Base-by-base conservation (phyloP, 2,113 vertebrate species). In the Bucco capensis region DNA sequence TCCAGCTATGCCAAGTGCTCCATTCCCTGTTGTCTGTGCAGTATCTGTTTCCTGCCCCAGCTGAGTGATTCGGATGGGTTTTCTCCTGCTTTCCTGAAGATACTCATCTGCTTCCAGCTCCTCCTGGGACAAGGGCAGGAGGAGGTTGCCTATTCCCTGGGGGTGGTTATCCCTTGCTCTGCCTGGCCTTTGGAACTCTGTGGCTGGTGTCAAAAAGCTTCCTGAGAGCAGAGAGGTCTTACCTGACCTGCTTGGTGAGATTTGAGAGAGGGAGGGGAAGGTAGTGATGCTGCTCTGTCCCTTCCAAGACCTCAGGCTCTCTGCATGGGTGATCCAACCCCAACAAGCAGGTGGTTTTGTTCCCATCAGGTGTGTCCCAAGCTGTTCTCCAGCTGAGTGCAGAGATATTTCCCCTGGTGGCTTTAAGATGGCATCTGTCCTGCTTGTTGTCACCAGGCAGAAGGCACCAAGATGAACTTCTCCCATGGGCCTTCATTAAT, bases 1-100 rank as follows among this genome's bases (percentile, higher is more conserved):
- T 30, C 14, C 57, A 71, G 54, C 10, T 1, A 5, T 7, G 9
- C 75, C 47, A 9, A 70, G 22, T 0, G 1, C 0, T 19, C 64
- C 23, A 0, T 7, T 19, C 3, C 42, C 50, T 28, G 35, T 30
- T 1, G 1, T 3, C 8, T 1, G 8, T 6, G 42, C 30, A 25
- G 2, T 5, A 9, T 40, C 4, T 11, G 1, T 15, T 35, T 27
- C 31, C 19, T 15, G 15, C 37, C 38, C 9, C 49, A 64, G 49
- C 30, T 19, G 4, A n/a, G 35, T 9, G 47, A 28, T 37, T 25
- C 46, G 40, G 50, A 1, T 15, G 49, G 22, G 19, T 82, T 42
- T 72, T 69, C 25, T n/a, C 22, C 54, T 11, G 22, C 3, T 79
- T 51, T 37, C 58, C 64, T 44, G 10, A 24, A 15, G 19, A 14